Base-by-base conservation (phyloP, 2,797 vertebrate genomes). In the Antrozous pallidus region DNA sequence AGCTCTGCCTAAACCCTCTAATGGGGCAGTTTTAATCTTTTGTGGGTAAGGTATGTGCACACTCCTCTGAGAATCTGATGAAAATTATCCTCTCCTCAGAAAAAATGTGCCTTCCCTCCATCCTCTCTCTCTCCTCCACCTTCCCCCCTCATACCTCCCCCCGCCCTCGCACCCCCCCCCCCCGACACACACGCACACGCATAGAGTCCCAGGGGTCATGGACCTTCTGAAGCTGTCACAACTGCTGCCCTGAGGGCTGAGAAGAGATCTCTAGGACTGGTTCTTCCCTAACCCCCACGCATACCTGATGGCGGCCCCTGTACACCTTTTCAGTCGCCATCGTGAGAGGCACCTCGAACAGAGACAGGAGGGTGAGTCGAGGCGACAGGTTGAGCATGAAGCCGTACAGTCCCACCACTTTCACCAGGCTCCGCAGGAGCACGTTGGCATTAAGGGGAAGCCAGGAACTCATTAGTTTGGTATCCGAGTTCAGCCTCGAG, bases 361-460 rank as follows among this genome's bases (percentile, higher is more conserved):
- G 97, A 3, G 98, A 98, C 83, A 99, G 98, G 51, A 99, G 71
- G 0, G 99, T 99, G 88, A 99, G 98, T 63, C 97, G 97, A 92
- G 98, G 98, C 0, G 99, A 99, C n/a, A 99, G 94, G 1, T 42
- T 40, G 26, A 99, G 1, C 99, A 99, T 99, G 97, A 99, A 98
- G 16, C 4, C 10, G 0, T 98, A 97, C 90, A 99, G 98, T 7
- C 99, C 98, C 36, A 96, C 2, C 2, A 97, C 98, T 90, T 98
- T 98, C 9, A 98, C 96, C 4, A 98, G 54, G 96, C 98, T 99
- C 65, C 99, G 98, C 67, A 99, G 92, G 20, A 98, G 69, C 0
- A 98, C 77, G 1, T 99, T 99, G 90, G 98, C 95, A 28, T 99
- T 99, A 0, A 81, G 9, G 0, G 98, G 98, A 5, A 99, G 98